Percentiles rank a stretch among this genome's conserved stretches.
Conservation (phyloP, 2,797 vertebrate genomes). For the Hapalemur alaotrensis region DNA sequence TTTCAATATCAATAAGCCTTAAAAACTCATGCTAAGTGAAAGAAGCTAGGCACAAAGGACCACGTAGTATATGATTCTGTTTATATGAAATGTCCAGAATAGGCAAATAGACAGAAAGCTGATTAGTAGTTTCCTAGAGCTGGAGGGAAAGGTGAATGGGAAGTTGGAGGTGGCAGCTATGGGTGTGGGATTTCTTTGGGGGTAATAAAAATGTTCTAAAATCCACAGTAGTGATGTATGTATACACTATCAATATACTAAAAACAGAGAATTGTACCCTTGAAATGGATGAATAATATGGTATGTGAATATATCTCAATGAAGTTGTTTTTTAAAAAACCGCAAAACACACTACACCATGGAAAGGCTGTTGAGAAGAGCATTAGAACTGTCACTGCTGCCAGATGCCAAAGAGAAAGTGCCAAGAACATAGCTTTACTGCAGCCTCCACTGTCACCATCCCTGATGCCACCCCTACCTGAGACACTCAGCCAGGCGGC, state of each 20-base stretch:
- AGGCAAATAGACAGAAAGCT: background rate
- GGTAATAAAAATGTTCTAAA: constrained; percentile 22
- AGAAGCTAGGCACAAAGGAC: background rate
- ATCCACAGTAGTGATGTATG: background rate
- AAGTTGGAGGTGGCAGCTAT: background rate
- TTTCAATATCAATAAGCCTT: background rate
- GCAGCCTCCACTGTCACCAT: background rate
- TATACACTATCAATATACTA: background rate
- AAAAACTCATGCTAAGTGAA: background rate
- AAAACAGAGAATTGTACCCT: background rate
- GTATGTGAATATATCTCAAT: background rate
- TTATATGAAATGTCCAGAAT: background rate
- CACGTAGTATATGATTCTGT: background rate
- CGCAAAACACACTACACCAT: background rate
- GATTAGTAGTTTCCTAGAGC: background rate
- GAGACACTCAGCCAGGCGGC: background rate
- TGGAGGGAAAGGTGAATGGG: too few species aligned
- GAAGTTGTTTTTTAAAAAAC: background rate
- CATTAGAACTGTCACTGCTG: background rate
- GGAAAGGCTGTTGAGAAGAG: background rate
- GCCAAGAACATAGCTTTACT: background rate
- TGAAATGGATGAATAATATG: background rate
- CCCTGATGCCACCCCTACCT: background rate
- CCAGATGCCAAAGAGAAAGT: background rate
- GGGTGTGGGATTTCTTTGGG: background rate